Evolutionary conservation across 2,113 vertebrate species (phyloP).

Genomic region (Cavia porcellus): DNA sequence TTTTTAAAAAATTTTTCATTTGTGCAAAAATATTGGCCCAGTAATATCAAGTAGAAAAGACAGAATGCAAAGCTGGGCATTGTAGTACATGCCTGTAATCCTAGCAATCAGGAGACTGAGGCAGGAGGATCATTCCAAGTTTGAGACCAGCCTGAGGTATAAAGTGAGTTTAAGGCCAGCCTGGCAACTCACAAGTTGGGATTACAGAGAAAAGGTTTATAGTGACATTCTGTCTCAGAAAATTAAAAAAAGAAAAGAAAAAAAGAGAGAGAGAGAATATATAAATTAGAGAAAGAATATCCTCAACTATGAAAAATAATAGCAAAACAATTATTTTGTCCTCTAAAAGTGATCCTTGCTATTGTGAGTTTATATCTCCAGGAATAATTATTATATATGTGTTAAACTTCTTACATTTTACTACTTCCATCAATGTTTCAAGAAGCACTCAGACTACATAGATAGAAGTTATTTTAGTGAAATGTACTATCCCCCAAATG

Average conservation of each 20-base stretch:
- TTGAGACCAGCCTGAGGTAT: too few relatives aligned
- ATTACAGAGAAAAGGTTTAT: too few relatives aligned
- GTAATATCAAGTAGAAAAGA: not conserved
- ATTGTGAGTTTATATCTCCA: not conserved
- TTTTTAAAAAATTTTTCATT: conserved; percentile 43
- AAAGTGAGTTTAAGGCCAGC: too few relatives aligned
- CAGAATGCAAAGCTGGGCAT: not conserved
- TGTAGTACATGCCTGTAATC: too few relatives aligned
- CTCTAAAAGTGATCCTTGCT: not conserved
- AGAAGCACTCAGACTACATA: not conserved
- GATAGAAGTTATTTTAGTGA: not conserved
- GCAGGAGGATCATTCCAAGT: too few relatives aligned
- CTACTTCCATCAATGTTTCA: not conserved
- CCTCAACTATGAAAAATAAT: not conserved
- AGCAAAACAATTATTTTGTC: not conserved
- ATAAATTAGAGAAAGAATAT: not conserved
- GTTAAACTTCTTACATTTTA: not conserved
- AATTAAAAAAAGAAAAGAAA: too few relatives aligned
- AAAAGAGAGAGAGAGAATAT: not conserved
- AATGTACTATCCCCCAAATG: not conserved
- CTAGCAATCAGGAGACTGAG: too few relatives aligned
- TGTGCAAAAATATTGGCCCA: not conserved
- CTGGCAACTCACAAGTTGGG: too few relatives aligned
- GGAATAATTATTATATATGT: not conserved
- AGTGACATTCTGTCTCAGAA: too few relatives aligned